These are phyloP conservation scores for Trichogramma pretiosum DNA, from an alignment of 1,140 invertebrate genomes.

Conservation along the genomic window DNA sequence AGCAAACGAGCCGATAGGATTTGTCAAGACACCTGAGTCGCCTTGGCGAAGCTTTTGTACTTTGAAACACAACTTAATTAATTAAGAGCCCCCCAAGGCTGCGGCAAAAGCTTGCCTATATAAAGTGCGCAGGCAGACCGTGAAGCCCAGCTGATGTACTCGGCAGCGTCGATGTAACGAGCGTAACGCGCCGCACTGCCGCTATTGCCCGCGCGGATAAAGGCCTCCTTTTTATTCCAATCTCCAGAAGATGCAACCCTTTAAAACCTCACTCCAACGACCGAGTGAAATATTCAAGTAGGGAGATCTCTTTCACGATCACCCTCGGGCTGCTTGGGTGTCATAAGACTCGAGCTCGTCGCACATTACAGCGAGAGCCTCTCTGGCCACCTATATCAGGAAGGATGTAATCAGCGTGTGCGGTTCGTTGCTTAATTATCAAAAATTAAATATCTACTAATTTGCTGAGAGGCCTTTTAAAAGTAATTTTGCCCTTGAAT, in stretches of 20 bases:
- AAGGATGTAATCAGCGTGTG: conserved; percentile 18
- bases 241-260: neutral
- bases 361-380: no score
- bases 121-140: no score
- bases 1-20: conserved; percentile 23
- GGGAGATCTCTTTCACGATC: neutral
- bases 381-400: no score
- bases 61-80: conserved; percentile 34
- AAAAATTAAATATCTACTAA: conserved; percentile 18
- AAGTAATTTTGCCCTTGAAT: conserved; percentile 4
- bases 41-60: no score
- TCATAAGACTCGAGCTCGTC: neutral
- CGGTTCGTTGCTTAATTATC: conserved; percentile 15
- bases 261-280: neutral
- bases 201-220: no score
- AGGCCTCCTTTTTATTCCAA: conserved; percentile 4
- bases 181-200: no score
- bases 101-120: neutral
- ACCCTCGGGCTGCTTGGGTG: neutral
- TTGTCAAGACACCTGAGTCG: conserved; percentile 35
- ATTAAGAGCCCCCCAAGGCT: conserved; percentile 24
- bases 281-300: conserved; percentile 2
- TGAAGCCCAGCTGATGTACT: no score
- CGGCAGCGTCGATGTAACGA: no score
- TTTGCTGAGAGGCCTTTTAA: conserved; percentile 9